phyloP scores from a whole-genome alignment of 2,113 vertebrate species.

The Romanogobio albipinnatus region DNA sequence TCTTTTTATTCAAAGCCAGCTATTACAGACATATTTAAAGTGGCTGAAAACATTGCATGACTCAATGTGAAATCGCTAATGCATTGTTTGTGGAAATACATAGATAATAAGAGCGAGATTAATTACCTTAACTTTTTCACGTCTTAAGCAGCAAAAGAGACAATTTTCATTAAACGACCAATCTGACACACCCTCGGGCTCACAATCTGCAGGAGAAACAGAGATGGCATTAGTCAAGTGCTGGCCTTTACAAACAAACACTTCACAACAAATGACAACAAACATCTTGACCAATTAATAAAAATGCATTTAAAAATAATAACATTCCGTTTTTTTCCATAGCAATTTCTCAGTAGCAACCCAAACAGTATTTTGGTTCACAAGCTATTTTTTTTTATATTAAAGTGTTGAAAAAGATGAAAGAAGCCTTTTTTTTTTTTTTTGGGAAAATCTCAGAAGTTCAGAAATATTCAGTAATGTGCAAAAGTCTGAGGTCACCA shows the following conservation, averaged over 20 bases:
- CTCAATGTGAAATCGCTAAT: neutral
- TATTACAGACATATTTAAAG: neutral
- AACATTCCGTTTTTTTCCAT: neutral
- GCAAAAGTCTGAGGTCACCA: too few species aligned
- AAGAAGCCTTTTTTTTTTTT: neutral
- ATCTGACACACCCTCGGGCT: conserved; percentile 90
- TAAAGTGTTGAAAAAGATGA: neutral
- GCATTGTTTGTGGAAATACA: conserved; percentile 11
- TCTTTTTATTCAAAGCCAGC: too few species aligned
- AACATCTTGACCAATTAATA: neutral
- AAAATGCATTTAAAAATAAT: neutral
- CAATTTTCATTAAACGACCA: conserved; percentile 99
- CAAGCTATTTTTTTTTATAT: neutral
- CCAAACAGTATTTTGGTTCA: neutral
- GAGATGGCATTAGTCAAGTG: neutral
- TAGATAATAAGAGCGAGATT: neutral
- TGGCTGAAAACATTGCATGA: neutral
- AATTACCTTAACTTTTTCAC: conserved; percentile 96
- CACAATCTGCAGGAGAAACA: conserved; percentile 83
- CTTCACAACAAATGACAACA: neutral
- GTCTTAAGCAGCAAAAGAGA: conserved; percentile 97
- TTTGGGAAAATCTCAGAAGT: neutral
- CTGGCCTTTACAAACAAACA: neutral
- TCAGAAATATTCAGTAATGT: neutral
- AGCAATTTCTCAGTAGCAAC: neutral